Conservation (phyloP, 2,797 vertebrate genomes). For the Fratercula arctica region DNA sequence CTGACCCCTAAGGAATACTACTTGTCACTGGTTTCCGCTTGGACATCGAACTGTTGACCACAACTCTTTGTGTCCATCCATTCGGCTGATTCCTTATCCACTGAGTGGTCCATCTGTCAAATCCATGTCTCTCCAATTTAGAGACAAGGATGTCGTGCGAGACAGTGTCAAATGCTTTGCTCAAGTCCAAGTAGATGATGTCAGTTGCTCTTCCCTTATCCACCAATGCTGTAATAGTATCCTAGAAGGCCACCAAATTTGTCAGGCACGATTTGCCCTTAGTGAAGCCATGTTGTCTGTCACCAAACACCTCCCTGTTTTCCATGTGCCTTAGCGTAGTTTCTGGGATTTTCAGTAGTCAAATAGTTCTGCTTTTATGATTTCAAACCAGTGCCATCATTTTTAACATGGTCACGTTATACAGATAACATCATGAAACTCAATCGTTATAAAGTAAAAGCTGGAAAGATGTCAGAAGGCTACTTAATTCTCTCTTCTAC, state of each 20-base stretch:
- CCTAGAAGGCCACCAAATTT: background rate
- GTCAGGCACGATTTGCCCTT: background rate
- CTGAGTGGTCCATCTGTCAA: background rate
- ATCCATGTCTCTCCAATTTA: background rate
- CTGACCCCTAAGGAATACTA: background rate
- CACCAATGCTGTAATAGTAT: too few relatives aligned
- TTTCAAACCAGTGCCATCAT: background rate
- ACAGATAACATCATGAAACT: background rate
- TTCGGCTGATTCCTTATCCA: background rate
- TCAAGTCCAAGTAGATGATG: background rate
- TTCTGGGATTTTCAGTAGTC: background rate
- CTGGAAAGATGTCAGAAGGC: background rate
- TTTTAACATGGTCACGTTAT: background rate
- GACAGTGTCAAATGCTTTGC: background rate
- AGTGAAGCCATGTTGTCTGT: background rate
- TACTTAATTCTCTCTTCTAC: background rate
- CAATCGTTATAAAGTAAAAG: background rate
- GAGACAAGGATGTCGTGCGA: background rate
- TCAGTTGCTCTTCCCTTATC: background rate
- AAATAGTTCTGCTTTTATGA: background rate
- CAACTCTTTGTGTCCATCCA: background rate
- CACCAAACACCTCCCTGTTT: background rate
- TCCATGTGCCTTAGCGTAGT: background rate
- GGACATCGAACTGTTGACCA: background rate
- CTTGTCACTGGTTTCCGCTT: background rate